phyloP scores from a whole-genome alignment of 2,888 invertebrate genomes.

The Patella caerulea region DNA sequence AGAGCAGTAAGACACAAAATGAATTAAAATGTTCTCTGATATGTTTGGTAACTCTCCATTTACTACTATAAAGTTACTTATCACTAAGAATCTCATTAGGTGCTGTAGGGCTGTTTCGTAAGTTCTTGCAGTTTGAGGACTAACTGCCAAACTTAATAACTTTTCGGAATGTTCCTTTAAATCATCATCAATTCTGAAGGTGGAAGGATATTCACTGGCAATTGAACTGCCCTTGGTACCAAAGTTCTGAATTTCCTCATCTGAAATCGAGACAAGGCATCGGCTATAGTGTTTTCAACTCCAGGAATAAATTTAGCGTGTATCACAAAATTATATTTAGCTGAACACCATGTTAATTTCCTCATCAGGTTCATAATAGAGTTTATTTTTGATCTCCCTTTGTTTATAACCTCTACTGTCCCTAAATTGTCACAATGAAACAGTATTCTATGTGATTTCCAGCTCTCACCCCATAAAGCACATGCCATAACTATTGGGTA shows the following conservation, averaged over 20 bases:
- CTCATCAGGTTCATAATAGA: background rate
- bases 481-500: slow-evolving; percentile 23
- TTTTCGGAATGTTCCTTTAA: background rate
- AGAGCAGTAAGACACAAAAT: background rate
- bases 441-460: slow-evolving; percentile 22
- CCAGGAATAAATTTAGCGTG: slow-evolving; percentile 20
- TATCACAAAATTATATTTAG: slow-evolving; percentile 18
- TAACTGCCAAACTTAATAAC: background rate
- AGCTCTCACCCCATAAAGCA: slow-evolving; percentile 23
- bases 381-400: slow-evolving; percentile 28
- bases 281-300: slow-evolving; percentile 6
- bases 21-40: background rate
- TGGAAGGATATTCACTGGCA: background rate
- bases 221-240: background rate
- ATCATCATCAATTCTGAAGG: background rate
- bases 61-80: background rate
- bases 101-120: background rate
- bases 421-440: slow-evolving; percentile 33
- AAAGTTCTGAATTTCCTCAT: background rate
- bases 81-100: background rate
- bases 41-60: background rate
- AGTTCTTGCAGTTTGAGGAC: background rate
- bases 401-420: slow-evolving; percentile 27
- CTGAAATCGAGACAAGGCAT: background rate
- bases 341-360: slow-evolving; percentile 15